phyloP scores from a whole-genome alignment of 2,888 invertebrate genomes.

The Thecophora atra region DNA sequence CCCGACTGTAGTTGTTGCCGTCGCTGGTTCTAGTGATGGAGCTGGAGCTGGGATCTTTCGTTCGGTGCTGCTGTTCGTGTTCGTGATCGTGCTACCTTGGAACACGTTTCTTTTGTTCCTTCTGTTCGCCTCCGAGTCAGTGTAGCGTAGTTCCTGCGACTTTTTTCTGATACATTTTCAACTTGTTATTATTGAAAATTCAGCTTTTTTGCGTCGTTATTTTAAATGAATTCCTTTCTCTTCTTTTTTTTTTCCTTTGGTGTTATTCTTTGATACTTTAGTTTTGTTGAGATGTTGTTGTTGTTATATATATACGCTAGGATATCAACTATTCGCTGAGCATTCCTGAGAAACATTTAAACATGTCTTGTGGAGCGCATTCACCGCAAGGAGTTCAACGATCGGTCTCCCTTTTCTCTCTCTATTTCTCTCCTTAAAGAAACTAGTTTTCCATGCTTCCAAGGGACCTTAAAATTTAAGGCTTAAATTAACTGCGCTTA shows the following conservation, averaged over 20 bases:
- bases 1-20: conserved; percentile 1
- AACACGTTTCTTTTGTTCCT: not conserved
- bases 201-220: conserved; percentile 4
- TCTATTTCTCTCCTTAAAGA: no score
- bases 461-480: no score
- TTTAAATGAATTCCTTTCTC: conserved; percentile 18
- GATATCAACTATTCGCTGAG: conserved; percentile 3
- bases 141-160: conserved; percentile 31
- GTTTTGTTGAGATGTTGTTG: not conserved
- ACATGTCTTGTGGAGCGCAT: not conserved
- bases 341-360: not conserved
- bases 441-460: not conserved
- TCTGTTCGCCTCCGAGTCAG: conserved; percentile 13
- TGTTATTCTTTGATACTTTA: not conserved
- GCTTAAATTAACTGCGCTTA: no score
- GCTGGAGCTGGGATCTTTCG: no score
- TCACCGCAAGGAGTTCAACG: conserved; percentile 3
- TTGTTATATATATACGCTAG: conserved; percentile 3
- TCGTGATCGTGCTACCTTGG: conserved; percentile 6
- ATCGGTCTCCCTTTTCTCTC: not conserved
- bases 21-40: not conserved
- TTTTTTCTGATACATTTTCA: conserved; percentile 14
- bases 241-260: not conserved
- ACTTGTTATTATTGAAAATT: conserved; percentile 16
- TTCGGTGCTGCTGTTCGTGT: not conserved